Conservation (phyloP, 2,888 invertebrate genomes). For the Diogma glabrata region DNA sequence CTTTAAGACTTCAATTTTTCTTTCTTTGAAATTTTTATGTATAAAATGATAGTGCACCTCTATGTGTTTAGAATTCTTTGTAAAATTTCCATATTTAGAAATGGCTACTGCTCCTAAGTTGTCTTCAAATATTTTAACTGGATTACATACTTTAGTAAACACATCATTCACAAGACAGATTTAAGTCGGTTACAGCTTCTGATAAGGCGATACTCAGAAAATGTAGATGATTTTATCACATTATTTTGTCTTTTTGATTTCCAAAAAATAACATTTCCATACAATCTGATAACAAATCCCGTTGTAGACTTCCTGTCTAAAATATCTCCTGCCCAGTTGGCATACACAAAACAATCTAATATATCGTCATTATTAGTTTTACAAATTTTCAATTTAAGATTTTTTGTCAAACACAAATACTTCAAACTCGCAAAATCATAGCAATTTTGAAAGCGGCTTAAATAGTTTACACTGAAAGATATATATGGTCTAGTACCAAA, state of each 20-base stretch:
- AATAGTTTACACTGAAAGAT: constrained; percentile 26
- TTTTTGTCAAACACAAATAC: constrained; percentile 23
- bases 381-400: constrained; percentile 20
- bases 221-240: constrained; percentile 24
- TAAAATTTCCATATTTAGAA: constrained; percentile 14
- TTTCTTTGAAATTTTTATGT: constrained; percentile 24
- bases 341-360: constrained; percentile 24
- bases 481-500: constrained; percentile 27
- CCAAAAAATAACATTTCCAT: constrained; percentile 26
- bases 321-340: constrained; percentile 28
- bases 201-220: constrained; percentile 25
- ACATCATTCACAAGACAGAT: neutral
- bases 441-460: constrained; percentile 26
- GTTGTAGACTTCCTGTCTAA: constrained; percentile 19
- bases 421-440: too few species aligned
- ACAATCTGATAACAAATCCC: constrained; percentile 28
- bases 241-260: constrained; percentile 26
- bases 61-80: neutral
- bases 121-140: constrained; percentile 24
- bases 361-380: constrained; percentile 15
- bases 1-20: too few species aligned
- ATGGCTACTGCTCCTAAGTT: constrained; percentile 23
- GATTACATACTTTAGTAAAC: constrained; percentile 16
- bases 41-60: constrained; percentile 20
- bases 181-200: constrained; percentile 22